Conservation (phyloP, 23 tunicate species). For the Oikopleura dioica region DNA sequence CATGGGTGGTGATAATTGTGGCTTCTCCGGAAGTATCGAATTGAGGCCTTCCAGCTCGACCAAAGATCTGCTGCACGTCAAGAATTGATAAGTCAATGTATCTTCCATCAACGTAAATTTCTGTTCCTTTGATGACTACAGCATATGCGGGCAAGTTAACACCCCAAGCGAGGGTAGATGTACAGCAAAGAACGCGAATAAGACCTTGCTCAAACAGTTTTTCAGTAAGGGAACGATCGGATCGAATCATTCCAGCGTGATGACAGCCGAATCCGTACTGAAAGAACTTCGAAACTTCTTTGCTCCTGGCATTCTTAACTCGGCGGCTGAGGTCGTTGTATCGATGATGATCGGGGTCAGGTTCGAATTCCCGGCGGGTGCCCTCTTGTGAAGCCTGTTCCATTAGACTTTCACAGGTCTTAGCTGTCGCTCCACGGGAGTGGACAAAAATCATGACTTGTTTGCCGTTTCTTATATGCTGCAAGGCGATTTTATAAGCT, state of each 20-base stretch:
- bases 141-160: slow-evolving; percentile 96
- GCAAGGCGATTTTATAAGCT: background rate
- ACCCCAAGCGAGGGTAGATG: slow-evolving; percentile 98
- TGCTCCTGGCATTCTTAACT: slow-evolving; percentile 16
- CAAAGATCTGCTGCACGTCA: slow-evolving; percentile 38
- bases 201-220: slow-evolving; percentile 35
- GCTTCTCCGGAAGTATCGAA: slow-evolving; percentile 95
- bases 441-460: slow-evolving; percentile 95
- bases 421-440: slow-evolving; percentile 59
- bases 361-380: slow-evolving; percentile 9
- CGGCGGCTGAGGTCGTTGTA: background rate
- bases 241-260: slow-evolving; percentile 83
- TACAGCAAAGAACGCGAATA: slow-evolving; percentile 67
- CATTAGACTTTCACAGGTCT: slow-evolving; percentile 36
- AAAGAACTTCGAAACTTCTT: slow-evolving; percentile 40
- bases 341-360: background rate
- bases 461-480: slow-evolving; percentile 1
- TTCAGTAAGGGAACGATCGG: slow-evolving; percentile 55
- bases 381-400: slow-evolving; percentile 40
- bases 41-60: slow-evolving; percentile 97
- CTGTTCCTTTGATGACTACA: slow-evolving; percentile 25
- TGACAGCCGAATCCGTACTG: slow-evolving; percentile 43
- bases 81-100: background rate
- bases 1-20: slow-evolving; percentile 85
- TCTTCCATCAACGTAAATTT: background rate